A percentile compares a stretch with the other conserved stretches of the same genome.
phyloP scores from a whole-genome alignment of 2,797 vertebrate genomes.

The Enteromius unitaeniatus region DNA sequence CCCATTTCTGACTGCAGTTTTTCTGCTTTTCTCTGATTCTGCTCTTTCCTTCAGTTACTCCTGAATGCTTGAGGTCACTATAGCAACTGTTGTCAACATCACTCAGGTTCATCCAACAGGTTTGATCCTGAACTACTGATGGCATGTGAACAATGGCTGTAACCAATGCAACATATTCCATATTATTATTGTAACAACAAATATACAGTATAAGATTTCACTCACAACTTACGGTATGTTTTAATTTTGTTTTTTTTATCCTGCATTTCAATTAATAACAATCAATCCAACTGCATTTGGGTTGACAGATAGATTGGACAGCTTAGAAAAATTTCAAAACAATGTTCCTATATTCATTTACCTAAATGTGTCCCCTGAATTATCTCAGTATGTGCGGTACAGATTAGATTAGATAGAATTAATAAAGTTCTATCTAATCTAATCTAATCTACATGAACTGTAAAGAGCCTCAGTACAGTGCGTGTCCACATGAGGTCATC shows the following conservation, averaged over 20 bases:
- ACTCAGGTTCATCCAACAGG: background rate
- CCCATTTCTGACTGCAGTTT: slow-evolving; percentile 25
- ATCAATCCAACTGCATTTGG: too few relatives aligned
- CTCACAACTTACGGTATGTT: too few relatives aligned
- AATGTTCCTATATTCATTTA: background rate
- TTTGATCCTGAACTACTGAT: background rate
- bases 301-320: too few relatives aligned
- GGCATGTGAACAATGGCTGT: background rate
- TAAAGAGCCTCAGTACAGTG: slow-evolving; percentile 41
- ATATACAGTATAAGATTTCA: too few relatives aligned
- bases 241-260: too few relatives aligned
- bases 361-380: background rate
- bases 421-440: too few relatives aligned
- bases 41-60: slow-evolving; percentile 4
- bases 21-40: slow-evolving; percentile 46
- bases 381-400: background rate
- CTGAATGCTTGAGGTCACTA: slow-evolving; percentile 38
- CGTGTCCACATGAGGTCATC: slow-evolving; percentile 67
- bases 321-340: background rate
- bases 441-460: too few relatives aligned
- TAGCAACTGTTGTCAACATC: slow-evolving; percentile 68
- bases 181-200: too few relatives aligned
- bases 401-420: too few relatives aligned
- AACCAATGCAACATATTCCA: background rate
- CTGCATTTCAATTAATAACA: too few relatives aligned